Evolutionary conservation across 2,797 vertebrate species (phyloP), one percentile per base, ranked within the genome.

Genomic region (Acanthopagrus latus): DNA sequence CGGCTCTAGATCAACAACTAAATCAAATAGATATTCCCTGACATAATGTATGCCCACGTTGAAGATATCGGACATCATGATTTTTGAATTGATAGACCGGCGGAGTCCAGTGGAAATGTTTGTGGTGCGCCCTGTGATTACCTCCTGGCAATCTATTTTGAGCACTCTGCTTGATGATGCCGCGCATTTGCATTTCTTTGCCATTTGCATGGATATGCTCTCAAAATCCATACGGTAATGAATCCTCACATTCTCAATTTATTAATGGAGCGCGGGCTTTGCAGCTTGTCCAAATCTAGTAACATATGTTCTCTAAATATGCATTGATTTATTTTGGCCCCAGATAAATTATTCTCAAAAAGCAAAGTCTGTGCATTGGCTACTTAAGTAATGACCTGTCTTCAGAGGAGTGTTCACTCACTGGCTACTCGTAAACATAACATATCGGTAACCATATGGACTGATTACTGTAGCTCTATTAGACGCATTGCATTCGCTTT

Each of bases 171-270:
- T 91, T 92, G 89, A 94, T 94, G 93, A 94, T 92, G 88, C 92
- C 64, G 20, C 25, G 78, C 88, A 92, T 95, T 95, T 94, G 94
- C 91, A 92, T 95, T 94, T 92, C 92, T 93, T 93, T 84, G 87
- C 88, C 90, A 94, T 95, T 95, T 94, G 94, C 93, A 95, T 95
- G 88, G 91, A 80, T 90, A 89, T 89, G 80, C 67, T 90, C 89
- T 89, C 73, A 74, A 94, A 93, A 89, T 92, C 92, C 91, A 94
- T 94, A 94, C 90, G 10, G 86, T 95, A 95, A 95, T 95, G 93
- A 95, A 93, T 93, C 91, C 88, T 91, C 91, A 92, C 92, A 86
- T 94, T 93, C 92, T 91, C 95, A 95, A 95, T 95, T 94, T 95
- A 95, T 94, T 95, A 96, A 95, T 95, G 94, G 94, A 93, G 66